Evolutionary conservation across 2,797 vertebrate genomes (phyloP).

Genomic region (Corythornis leucogaster): DNA sequence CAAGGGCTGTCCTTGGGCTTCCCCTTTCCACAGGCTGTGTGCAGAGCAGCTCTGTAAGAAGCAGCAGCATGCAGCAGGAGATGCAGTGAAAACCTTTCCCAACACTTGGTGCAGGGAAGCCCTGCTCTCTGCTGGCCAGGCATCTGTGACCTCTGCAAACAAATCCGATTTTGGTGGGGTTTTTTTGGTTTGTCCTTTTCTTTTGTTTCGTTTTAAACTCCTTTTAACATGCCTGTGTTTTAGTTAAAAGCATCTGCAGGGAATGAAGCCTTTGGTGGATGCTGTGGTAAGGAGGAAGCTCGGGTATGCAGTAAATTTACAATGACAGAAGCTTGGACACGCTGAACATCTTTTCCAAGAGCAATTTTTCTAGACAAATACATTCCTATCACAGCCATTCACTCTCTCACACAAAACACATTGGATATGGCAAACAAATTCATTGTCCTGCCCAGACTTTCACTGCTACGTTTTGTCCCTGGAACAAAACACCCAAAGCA

Average conservation of each 20-base stretch:
- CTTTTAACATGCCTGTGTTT: not conserved
- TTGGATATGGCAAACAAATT: not conserved
- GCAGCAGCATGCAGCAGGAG: not conserved
- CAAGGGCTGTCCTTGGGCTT: constrained; percentile 13
- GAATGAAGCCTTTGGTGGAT: not conserved
- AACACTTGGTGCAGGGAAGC: not conserved
- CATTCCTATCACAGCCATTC: not conserved
- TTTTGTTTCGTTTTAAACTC: not conserved
- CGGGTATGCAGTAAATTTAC: not conserved
- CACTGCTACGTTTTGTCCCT: not conserved
- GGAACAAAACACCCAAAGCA: not conserved
- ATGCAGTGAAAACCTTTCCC: not conserved
- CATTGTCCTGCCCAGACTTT: not conserved
- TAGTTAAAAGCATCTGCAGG: not conserved
- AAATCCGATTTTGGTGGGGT: not conserved
- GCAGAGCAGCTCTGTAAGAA: not conserved
- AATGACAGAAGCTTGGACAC: not conserved
- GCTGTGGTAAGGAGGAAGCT: not conserved
- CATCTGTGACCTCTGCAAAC: not conserved
- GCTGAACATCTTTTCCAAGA: constrained; percentile 3
- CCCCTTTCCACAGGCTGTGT: not conserved
- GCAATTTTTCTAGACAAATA: not conserved
- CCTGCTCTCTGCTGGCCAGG: not conserved
- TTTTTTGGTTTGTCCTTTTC: not conserved
- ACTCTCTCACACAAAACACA: not conserved